Evolutionary conservation across 2,888 invertebrate species (phyloP).

Genomic region (Alloscopus bannaensis): DNA sequence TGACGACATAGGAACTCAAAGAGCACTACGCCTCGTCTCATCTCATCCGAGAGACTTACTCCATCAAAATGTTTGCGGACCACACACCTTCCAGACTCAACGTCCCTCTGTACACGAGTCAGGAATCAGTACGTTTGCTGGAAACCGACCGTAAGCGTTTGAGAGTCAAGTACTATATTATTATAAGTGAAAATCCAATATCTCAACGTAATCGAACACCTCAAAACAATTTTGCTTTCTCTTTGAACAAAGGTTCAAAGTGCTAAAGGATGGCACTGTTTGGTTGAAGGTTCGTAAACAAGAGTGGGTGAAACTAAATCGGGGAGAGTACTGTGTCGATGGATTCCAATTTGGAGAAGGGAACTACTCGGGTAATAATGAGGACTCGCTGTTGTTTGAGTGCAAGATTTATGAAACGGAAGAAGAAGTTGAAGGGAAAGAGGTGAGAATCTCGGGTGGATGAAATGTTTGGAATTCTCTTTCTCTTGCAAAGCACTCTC

Average conservation of each 20-base stretch:
- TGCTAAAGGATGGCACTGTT: constrained; percentile 49
- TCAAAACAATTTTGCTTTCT: neutral
- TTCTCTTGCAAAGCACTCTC: no score
- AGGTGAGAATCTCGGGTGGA: constrained; percentile 3
- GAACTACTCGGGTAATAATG: constrained; percentile 31
- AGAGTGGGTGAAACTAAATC: constrained; percentile 39
- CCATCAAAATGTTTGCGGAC: neutral
- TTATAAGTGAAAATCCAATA: neutral
- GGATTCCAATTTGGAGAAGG: constrained; percentile 52
- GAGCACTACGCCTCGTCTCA: constrained; percentile 50
- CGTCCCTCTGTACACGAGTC: neutral
- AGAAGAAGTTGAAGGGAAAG: neutral
- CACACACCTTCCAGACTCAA: constrained; percentile 20
- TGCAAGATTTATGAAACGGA: constrained; percentile 31
- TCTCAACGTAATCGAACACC: neutral
- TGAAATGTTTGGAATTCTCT: no score
- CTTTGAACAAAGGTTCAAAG: constrained; percentile 35
- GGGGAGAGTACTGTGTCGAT: constrained; percentile 54
- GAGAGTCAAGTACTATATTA: neutral
- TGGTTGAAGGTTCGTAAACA: constrained; percentile 37
- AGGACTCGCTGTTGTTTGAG: constrained; percentile 44
- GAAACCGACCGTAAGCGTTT: constrained; percentile 30
- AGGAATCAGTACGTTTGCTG: neutral
- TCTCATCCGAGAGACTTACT: constrained; percentile 62
- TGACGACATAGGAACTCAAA: neutral